Evolutionary conservation across 2,888 invertebrate species (phyloP), one percentile per base, ranked within the genome.

Genomic region (Exephanes ischioxanthus): DNA sequence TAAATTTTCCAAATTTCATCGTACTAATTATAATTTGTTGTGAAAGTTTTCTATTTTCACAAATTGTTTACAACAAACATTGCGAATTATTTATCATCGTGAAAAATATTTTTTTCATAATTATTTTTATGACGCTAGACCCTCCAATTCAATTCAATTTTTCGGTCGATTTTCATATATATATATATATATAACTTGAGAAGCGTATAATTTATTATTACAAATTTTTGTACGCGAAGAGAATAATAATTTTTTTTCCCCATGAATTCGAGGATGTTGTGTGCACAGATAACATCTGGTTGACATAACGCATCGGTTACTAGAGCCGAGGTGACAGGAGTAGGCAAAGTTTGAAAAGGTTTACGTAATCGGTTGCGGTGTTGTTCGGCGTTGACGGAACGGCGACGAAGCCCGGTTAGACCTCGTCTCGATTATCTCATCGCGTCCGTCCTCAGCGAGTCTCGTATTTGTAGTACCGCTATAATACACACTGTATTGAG

Each of bases 351-450:
- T 82, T 76, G 61, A 76, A 82, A 76, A 76, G 70, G 76, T 76
- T 82, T 82, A 82, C 81, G 81, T 76, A 82, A 82, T 76, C 51
- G 61, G 22, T 71, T 66, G 73, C 55, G 14, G 33, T 66, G 51
- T 51, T 41, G 70, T 76, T 11, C 22, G 48, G 26, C 11, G 45
- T 37, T 68, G 37, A 81, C 68, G 48, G 55, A 51, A 48, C 53
- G 72, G 41, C 45, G 55, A 58, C 80, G 75, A 80, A 41, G 71
- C 16, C 14, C 55, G 73, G 73, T 73, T 53, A 37, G 68, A 63
- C 75, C 76, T 71, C 81, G 70, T 70, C 41, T 71, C 70, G 68
- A 81, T 82, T 76, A 76, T 76, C 70, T 76, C 81, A 70, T 70
- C 76, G 26, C 67, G 63, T 55, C 33, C 70, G 70, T 82, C 76